Evolutionary conservation across 1,140 invertebrate species (phyloP), one percentile per base, ranked within the genome.

Genomic region (Proales similis): DNA sequence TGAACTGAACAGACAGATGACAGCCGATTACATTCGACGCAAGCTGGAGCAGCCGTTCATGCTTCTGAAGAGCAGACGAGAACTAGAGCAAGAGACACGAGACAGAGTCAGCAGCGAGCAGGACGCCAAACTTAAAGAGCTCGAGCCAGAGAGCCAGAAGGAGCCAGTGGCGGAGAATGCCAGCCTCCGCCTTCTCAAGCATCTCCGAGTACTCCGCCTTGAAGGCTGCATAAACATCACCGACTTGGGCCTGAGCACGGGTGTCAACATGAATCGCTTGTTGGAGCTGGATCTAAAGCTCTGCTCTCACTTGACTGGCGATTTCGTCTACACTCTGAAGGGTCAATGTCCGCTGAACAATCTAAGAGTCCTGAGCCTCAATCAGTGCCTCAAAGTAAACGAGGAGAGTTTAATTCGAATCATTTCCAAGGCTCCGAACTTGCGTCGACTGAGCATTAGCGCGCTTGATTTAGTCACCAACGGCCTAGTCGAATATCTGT

Each of bases 1-100:
- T 42, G 51, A 57, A 20, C 45, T 57, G 26, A 42, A 39, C 19
- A 57, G 45, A 12, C 51, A 57, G 6, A 42, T 57, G n/a, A 57
- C 51, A 12, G 39, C 36, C 20, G 12, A 42, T 11, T 57, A 42
- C 17, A 39, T 57, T 20, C 27, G 17, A 27, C 39, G 19, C n/a
- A 42, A 42, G 27, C 14, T 26, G 12, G 33, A 57, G 36, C 51
- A 57, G 30, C 51, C 33, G n/a, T 57, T 57, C 32, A 42, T 57
- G 29, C 20, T 57, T n/a, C 27, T 57, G 5, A 57, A 57, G 22
- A 39, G 36, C 12, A 57, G 45, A 57, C 29, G 45, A 42, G 36
- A 39, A 17, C 6, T 57, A 3, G 29, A 38, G 7, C 30, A 36
- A 14, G 51, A 42, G 7, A 57, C 17, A 5, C 39, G 36, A 14